Base-by-base conservation (phyloP, 2,888 invertebrate genomes). In the Stenchaetothrips biformis region DNA sequence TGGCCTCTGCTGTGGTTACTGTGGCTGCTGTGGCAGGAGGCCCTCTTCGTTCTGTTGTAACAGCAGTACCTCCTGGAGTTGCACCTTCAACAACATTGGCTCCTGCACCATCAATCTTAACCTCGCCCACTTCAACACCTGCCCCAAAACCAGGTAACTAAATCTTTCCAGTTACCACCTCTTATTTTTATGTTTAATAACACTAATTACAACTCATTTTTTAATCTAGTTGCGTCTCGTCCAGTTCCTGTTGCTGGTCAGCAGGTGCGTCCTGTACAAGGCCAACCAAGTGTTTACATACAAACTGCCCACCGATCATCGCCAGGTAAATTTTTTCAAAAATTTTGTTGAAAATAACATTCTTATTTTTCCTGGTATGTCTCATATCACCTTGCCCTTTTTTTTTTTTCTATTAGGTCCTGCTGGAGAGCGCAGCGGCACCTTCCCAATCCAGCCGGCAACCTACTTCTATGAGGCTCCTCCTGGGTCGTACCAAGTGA, bases 381-480 rank as follows among this genome's bases (percentile, higher is more conserved):
- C 27, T 82, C 83, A 80, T 18, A 79, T 7, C 21, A 79, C 47
- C 79, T 6, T 67, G 59, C 37, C 48, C 62, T 25, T 16, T 27
- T 62, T 7, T 67, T 13, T 27, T 27, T 9, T 79, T 13, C 21
- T 82, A 83, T 80, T 18, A 80, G 86, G 86, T 11, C 67, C 67
- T 7, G 67, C 67, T 11, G 67, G 67, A 11, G 67, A 74, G 25
- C 67, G 67, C 7, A 74, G 21, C 11, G 67, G 67, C 25, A 74
- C 67, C 11, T 74, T 74, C 67, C 67, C 67, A 21, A 74, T 74
- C 21, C 67, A 74, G 25, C 25, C 67, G 7, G 83, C 82, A 16
- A 79, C 87, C 48, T 87, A 86, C 81, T 87, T 86, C 83, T 87
- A 87, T 81, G 87, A 87, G 81, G 83, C 86, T n/a, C 82, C 85